Evolutionary conservation across 2,888 invertebrate species (phyloP).

Genomic region (Ornithoptera priamus): DNA sequence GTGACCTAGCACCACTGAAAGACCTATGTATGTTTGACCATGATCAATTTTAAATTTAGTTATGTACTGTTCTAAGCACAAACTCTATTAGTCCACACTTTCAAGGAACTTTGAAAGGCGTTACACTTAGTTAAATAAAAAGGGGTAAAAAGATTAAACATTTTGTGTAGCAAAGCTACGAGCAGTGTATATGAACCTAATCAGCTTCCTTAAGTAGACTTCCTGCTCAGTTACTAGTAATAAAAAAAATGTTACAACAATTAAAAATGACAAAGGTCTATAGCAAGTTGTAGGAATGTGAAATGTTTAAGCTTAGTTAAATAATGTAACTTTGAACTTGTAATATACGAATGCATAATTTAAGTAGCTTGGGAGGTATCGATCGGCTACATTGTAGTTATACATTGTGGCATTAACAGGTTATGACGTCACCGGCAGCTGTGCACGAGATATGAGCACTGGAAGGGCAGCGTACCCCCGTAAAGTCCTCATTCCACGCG

Average conservation of each 20-base stretch:
- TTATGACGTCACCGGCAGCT: constrained; percentile 36
- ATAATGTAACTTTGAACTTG: background rate
- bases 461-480: constrained; percentile 11
- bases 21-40: too few relatives aligned
- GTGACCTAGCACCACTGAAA: too few relatives aligned
- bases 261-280: background rate
- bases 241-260: background rate
- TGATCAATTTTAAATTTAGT: too few relatives aligned
- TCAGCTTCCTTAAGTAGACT: too few relatives aligned
- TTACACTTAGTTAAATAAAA: too few relatives aligned
- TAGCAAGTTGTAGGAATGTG: background rate
- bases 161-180: too few relatives aligned
- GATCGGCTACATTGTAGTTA: constrained; percentile 21
- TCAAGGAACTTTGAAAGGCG: too few relatives aligned
- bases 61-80: too few relatives aligned
- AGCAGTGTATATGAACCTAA: too few relatives aligned
- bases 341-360: background rate
- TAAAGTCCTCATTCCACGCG: constrained; percentile 9
- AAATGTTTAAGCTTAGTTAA: background rate
- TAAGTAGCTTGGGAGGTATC: constrained; percentile 14
- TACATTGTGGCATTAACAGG: constrained; percentile 23
- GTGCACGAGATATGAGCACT: constrained; percentile 26
- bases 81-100: too few relatives aligned
- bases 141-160: too few relatives aligned
- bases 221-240: too few relatives aligned